Evolutionary conservation across 2,888 invertebrate species (phyloP).

Genomic region (Poecilobothrus nobilitatus): DNA sequence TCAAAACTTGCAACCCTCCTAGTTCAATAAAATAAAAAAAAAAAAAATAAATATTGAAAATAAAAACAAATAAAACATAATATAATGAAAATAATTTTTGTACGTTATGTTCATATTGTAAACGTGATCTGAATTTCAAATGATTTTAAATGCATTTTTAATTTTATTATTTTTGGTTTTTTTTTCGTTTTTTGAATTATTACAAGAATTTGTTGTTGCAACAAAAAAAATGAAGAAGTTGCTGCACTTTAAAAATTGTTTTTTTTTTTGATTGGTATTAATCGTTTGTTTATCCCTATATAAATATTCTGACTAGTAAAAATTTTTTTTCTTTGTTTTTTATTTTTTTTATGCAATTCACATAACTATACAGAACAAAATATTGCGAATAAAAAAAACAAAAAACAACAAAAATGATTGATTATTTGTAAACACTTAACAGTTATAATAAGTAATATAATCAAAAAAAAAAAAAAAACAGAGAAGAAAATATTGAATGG

Average conservation of each 20-base stretch:
- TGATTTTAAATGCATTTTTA: no score
- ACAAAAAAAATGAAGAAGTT: background rate
- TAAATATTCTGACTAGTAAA: no score
- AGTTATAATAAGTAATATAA: background rate
- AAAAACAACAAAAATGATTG: background rate
- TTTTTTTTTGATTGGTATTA: no score
- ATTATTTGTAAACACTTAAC: constrained; percentile 1
- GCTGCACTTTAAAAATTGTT: background rate
- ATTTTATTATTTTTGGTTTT: background rate
- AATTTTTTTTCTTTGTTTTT: background rate
- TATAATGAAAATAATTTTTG: background rate
- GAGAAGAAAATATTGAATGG: no score
- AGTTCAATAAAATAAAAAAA: no score
- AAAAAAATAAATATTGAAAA: no score
- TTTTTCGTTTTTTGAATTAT: background rate
- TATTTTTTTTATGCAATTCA: constrained; percentile 1
- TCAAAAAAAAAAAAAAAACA: no score
- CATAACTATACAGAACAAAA: background rate
- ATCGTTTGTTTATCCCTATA: no score
- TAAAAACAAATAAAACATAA: no score
- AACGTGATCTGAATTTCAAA: background rate
- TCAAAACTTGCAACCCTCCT: no score
- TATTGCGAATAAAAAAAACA: no score
- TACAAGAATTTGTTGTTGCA: background rate
- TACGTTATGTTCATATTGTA: background rate